Evolutionary conservation across 2,888 invertebrate species (phyloP).

Genomic region (Volucella inflata): DNA sequence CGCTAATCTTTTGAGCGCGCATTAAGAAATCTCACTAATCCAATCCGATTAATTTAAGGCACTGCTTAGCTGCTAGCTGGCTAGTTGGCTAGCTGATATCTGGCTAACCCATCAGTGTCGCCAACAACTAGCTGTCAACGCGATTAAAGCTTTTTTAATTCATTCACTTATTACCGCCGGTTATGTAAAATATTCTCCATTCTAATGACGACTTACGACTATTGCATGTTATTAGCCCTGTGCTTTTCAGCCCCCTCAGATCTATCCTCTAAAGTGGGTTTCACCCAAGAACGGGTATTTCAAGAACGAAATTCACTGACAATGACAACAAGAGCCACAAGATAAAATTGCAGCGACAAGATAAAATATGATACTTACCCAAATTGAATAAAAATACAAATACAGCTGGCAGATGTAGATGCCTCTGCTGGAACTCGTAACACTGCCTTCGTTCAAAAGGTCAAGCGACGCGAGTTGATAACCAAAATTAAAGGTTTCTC

Average conservation of each 20-base stretch:
- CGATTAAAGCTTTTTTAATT: slow-evolving; percentile 44
- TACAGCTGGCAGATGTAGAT: neutral
- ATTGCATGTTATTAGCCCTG: slow-evolving; percentile 14
- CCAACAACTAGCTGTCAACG: slow-evolving; percentile 1
- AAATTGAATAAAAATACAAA: neutral
- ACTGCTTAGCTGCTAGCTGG: too few species aligned
- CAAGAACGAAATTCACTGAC: slow-evolving; percentile 3
- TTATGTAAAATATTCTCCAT: too few species aligned
- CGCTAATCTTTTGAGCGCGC: too few species aligned
- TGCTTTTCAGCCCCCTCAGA: neutral
- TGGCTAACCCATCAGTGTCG: too few species aligned
- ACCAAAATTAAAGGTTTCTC: slow-evolving; percentile 13
- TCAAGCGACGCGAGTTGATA: neutral
- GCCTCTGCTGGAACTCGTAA: neutral
- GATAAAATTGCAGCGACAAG: neutral
- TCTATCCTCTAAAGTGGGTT: neutral
- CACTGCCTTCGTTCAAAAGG: neutral
- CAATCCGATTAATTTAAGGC: too few species aligned
- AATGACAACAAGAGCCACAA: neutral
- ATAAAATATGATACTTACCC: slow-evolving; percentile 28
- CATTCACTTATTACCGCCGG: neutral
- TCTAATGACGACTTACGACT: too few species aligned
- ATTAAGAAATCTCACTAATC: too few species aligned
- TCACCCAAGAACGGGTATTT: slow-evolving; percentile 36
- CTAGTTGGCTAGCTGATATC: too few species aligned